Evolutionary conservation across 2,888 invertebrate genomes (phyloP).

Genomic region (Anoplius nigerrimus): DNA sequence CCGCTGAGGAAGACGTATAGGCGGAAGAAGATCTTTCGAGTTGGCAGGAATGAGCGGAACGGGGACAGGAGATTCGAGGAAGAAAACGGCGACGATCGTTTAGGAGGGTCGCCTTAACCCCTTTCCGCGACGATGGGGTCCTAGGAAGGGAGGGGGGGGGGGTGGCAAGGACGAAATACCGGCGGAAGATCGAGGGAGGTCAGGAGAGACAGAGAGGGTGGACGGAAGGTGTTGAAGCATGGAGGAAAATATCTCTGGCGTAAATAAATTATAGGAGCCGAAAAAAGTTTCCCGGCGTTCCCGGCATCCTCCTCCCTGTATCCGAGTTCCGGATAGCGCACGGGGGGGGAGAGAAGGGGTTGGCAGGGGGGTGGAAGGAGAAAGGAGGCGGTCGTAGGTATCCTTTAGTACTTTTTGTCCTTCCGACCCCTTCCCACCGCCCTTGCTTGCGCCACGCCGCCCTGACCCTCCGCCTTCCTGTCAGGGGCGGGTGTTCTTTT

Average conservation of each 20-base stretch:
- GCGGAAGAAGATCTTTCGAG: not conserved
- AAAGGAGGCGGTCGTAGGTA: slow-evolving; percentile 20
- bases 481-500: slow-evolving; percentile 45
- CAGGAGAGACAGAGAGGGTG: slow-evolving; percentile 6
- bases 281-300: slow-evolving; percentile 57
- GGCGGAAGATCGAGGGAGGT: no score
- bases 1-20: not conserved
- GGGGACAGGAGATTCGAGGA: not conserved
- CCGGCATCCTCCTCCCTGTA: slow-evolving; percentile 39
- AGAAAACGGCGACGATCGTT: not conserved
- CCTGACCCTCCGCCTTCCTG: slow-evolving; percentile 52
- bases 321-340: slow-evolving; percentile 39
- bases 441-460: slow-evolving; percentile 42
- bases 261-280: slow-evolving; percentile 68
- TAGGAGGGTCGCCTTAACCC: slow-evolving; percentile 4
- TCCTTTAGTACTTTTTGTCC: slow-evolving; percentile 65
- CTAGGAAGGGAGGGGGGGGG: not conserved
- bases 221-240: slow-evolving; percentile 34
- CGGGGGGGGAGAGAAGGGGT: slow-evolving; percentile 35
- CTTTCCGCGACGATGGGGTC: slow-evolving; percentile 20
- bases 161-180: no score
- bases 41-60: not conserved
- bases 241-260: slow-evolving; percentile 64
- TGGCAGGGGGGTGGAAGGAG: slow-evolving; percentile 1
- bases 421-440: slow-evolving; percentile 43